These are phyloP conservation scores for Pipa parva DNA, from an alignment of 2,113 vertebrate genomes.

Conservation along the genomic window DNA sequence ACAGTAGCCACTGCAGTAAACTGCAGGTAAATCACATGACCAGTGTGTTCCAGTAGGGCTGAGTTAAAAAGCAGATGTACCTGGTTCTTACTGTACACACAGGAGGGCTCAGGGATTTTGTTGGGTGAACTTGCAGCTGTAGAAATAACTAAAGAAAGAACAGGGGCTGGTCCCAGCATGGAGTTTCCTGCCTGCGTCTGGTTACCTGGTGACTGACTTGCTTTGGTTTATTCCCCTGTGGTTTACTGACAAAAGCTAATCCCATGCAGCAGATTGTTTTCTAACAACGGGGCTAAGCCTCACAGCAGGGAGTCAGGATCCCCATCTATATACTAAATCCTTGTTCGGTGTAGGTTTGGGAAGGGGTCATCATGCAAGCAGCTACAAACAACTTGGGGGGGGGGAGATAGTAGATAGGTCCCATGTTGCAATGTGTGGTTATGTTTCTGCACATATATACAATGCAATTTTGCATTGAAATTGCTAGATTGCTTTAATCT, in stretches of 20 bases:
- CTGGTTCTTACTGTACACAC: neutral
- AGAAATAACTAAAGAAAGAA: conserved; percentile 1
- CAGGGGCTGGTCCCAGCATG: neutral
- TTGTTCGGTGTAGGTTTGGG: too few species aligned
- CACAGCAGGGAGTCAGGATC: neutral
- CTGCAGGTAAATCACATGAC: neutral
- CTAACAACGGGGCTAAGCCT: neutral
- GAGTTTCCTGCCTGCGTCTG: conserved; percentile 16
- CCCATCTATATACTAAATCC: neutral
- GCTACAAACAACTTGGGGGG: too few species aligned
- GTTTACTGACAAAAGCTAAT: neutral
- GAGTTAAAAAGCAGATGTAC: neutral
- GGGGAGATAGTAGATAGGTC: too few species aligned
- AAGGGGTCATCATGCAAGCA: too few species aligned
- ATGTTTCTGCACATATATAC: too few species aligned
- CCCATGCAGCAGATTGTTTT: neutral
- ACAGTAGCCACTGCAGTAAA: neutral
- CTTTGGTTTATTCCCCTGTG: conserved; percentile 23
- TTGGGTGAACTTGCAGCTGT: conserved; percentile 2
- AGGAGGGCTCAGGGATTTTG: neutral
- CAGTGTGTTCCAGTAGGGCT: too few species aligned
- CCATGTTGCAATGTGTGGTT: too few species aligned
- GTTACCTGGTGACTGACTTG: conserved; percentile 13
- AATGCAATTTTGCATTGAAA: too few species aligned
- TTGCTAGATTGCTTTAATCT: too few species aligned